Conservation (phyloP, 2,113 vertebrate species). For the Vombatus ursinus region DNA sequence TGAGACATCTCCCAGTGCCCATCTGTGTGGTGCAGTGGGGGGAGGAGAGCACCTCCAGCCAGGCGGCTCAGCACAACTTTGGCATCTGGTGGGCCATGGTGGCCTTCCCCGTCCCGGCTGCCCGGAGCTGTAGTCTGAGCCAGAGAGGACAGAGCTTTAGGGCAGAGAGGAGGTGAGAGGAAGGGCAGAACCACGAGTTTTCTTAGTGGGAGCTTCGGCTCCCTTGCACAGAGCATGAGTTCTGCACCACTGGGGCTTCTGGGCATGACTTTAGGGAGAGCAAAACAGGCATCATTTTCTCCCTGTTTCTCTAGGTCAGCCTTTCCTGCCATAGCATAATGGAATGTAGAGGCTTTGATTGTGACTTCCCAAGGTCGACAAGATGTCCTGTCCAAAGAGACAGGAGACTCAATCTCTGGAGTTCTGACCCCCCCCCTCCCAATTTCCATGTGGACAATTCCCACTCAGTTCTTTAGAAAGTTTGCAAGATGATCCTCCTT, state of each 20-base stretch:
- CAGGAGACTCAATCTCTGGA: not conserved
- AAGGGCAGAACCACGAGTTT: not conserved
- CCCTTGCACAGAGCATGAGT: not conserved
- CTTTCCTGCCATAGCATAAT: not conserved
- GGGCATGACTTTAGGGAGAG: not conserved
- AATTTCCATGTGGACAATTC: not conserved
- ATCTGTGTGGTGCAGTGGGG: too few relatives aligned
- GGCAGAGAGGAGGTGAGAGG: too few relatives aligned
- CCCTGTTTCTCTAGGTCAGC: not conserved
- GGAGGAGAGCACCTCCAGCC: too few relatives aligned
- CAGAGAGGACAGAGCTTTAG: not conserved
- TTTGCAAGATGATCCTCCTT: not conserved
- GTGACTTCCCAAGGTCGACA: not conserved
- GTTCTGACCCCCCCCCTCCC: not conserved
- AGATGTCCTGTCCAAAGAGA: too few relatives aligned
- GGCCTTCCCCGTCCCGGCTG: too few relatives aligned
- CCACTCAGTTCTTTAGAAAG: not conserved
- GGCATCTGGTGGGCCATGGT: too few relatives aligned
- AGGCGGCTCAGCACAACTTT: too few relatives aligned
- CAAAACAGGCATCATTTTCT: not conserved
- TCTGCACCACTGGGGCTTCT: not conserved
- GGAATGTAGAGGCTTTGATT: not conserved
- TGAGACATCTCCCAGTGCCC: too few relatives aligned
- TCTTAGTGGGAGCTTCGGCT: not conserved
- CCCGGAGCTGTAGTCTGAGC: too few relatives aligned